phyloP scores from a whole-genome alignment of 2,113 vertebrate genomes.

The Tyrannus savana region DNA sequence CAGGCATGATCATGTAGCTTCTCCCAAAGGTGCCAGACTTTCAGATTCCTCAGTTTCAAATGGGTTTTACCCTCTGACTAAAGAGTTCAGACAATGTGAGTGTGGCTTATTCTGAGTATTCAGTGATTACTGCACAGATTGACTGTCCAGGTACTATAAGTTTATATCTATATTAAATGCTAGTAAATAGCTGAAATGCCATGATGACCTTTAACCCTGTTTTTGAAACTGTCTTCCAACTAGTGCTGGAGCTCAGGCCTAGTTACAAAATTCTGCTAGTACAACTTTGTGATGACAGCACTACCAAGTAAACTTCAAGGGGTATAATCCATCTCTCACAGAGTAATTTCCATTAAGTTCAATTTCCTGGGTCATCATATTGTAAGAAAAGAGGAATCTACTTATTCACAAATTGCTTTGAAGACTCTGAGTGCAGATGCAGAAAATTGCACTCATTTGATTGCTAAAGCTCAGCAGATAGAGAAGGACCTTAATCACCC shows the following conservation, averaged over 20 bases:
- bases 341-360: background rate
- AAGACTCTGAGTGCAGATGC: background rate
- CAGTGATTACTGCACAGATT: background rate
- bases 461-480: background rate
- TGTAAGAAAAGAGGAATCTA: background rate
- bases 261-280: background rate
- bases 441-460: background rate
- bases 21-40: background rate
- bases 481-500: background rate
- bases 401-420: slow-evolving; percentile 5
- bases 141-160: background rate
- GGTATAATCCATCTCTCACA: background rate
- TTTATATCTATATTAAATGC: background rate
- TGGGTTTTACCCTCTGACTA: background rate
- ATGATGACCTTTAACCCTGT: background rate
- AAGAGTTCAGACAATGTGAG: background rate
- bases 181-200: background rate
- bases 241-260: background rate
- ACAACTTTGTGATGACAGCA: background rate
- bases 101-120: background rate
- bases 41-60: background rate
- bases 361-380: background rate
- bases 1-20: background rate
- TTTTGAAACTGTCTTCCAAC: background rate
- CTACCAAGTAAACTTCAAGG: background rate